phyloP scores from a whole-genome alignment of 2,113 vertebrate genomes.

The Mesembrinibis cayennensis region DNA sequence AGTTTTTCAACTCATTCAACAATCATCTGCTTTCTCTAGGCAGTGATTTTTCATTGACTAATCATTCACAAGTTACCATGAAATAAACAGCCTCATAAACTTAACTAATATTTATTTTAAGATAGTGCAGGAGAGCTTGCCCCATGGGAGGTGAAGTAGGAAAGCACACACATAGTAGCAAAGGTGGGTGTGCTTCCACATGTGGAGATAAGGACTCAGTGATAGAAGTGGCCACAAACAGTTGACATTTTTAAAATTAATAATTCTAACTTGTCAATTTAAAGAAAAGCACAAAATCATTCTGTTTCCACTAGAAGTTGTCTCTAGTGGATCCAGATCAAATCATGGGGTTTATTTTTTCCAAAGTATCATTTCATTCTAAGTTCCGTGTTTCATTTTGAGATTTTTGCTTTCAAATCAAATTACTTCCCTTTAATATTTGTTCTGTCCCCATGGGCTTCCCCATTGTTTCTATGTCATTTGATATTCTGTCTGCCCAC shows the following conservation, averaged over 20 bases:
- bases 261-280: not conserved
- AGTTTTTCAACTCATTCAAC: not conserved
- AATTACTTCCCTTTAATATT: not conserved
- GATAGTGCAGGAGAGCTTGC: not conserved
- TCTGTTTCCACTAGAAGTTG: not conserved
- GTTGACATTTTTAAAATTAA: not conserved
- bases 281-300: not conserved
- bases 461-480: not conserved
- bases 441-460: not conserved
- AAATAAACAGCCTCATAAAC: slow-evolving; percentile 47
- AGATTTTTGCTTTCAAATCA: not conserved
- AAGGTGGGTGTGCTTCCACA: not conserved
- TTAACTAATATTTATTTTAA: slow-evolving; percentile 45
- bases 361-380: not conserved
- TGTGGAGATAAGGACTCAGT: not conserved
- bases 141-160: not conserved
- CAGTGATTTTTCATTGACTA: slow-evolving; percentile 35
- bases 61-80: slow-evolving; percentile 43
- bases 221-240: not conserved
- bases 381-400: not conserved
- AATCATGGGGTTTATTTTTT: not conserved
- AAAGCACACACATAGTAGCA: not conserved
- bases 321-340: not conserved
- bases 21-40: not conserved
- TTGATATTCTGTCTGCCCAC: not conserved